Evolutionary conservation across 2,888 invertebrate genomes (phyloP), one percentile per base, ranked within the genome.

Genomic region (Clostera curtula): DNA sequence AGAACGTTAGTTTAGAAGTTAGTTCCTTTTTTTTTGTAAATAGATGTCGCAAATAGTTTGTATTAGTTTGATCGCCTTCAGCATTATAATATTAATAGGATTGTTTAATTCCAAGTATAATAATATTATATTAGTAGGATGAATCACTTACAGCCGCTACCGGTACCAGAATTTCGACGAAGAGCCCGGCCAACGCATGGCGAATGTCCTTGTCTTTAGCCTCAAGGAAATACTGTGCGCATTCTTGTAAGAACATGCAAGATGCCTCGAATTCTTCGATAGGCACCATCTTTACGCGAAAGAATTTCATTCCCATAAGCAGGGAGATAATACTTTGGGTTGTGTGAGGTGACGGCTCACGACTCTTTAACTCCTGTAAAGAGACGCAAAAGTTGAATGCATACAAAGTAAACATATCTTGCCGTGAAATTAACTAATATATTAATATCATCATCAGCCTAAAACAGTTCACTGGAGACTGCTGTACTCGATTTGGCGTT

Each of bases 281-380:
- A 0, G 98, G 98, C 25, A 97, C 98, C 96, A 99, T 98, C 56
- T 91, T 91, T 1, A 91, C 91, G 5, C 91, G 85, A 73, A 99
- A 98, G 83, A 98, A 99, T 80, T 99, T 99, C 96, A 99, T 98
- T 28, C 99, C 98, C 97, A 98, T 98, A 13, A 99, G 83, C 17
- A 99, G 85, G 19, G 96, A 96, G 49, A 99, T 98, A 39, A 99
- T 97, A 68, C 96, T 94, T 60, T 98, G 97, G 0, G 95, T 93
- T 1, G 92, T 92, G 49, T 92, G 91, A 0, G 96, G 93, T n/a
- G 92, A 94, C 0, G 94, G 93, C 69, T 98, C 98, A 57, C 94
- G 90, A 27, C 89, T 87, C 47, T 93, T 86, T 6, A 88, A 52
- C 36, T 88, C 85, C 84, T 85, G 47, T 10, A 2, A 8, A 1